Evolutionary conservation across 2,113 vertebrate genomes (phyloP).

Genomic region (Argyrosomus japonicus): DNA sequence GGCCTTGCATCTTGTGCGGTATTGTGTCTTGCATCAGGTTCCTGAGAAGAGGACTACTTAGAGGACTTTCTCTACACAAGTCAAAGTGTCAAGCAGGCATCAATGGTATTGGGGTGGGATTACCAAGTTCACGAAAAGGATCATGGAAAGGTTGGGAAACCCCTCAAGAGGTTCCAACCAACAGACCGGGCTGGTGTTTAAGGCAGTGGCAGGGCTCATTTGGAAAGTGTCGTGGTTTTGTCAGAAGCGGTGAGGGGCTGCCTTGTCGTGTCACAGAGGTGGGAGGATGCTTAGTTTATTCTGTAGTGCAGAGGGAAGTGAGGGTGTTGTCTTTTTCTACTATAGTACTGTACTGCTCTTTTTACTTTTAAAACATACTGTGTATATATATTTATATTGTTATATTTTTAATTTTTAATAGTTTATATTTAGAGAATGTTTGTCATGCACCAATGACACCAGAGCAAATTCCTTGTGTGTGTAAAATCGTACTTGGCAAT

Average conservation of each 20-base stretch:
- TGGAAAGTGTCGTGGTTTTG: constrained; percentile 41
- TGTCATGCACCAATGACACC: no score
- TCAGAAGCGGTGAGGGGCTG: not conserved
- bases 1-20: not conserved
- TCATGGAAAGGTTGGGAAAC: not conserved
- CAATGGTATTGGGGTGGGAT: no score
- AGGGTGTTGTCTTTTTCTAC: not conserved
- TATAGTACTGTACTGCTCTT: no score
- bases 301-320: constrained; percentile 25
- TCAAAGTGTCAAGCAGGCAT: not conserved
- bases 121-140: not conserved
- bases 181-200: not conserved
- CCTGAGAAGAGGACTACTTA: not conserved
- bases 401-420: no score
- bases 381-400: no score
- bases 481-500: no score
- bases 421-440: no score
- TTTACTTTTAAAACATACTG: no score
- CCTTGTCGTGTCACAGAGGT: not conserved
- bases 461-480: no score
- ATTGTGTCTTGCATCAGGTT: not conserved
- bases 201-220: not conserved
- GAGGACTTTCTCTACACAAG: not conserved
- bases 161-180: not conserved
- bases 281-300: constrained; percentile 5